Evolutionary conservation across 1,140 invertebrate genomes (phyloP), one percentile per base, ranked within the genome.

Genomic region (Tachypleus tridentatus): DNA sequence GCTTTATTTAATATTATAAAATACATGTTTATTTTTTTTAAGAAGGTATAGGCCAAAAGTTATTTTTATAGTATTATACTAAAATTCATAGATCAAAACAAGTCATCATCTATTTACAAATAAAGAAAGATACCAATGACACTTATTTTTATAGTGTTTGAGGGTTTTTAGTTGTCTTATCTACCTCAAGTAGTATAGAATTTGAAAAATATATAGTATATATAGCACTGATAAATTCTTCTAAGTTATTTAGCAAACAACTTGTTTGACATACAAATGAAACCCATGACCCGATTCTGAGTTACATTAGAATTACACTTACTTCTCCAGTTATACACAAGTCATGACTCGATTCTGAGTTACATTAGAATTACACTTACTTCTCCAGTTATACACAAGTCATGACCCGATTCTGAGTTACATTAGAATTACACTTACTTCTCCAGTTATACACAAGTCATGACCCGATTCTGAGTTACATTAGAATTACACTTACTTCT

Each of bases 341-440:
- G 75, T 97, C 91, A 76, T 93, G 90, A 56, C 49, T 63, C 72
- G 60, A 74, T 10, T 52, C 7, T 47, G 5, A 58, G 9, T 59
- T 50, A 49, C 9, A 29, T n/a, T n/a, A n/a, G n/a, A 64, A 62
- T 50, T 52, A 57, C 29, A 67, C 71, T 70, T 73, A 80, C 86
- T 75, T 97, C 92, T 54, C 96, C 96, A 54, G 95, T 98, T 51
- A 98, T 79, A 76, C 96, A 98, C 0, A 98, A 78, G 75, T 97
- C 91, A 76, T 93, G 90, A 56, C 49, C 64, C 72, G 60, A 74
- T 10, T 52, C 7, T 47, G 5, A 58, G 9, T 59, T 50, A 49
- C 9, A 29, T n/a, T n/a, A n/a, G n/a, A 64, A 62, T 50, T 52
- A 57, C 29, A 67, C 71, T 70, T 73, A 80, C 86, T 75, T 97